A percentile compares a stretch with the other conserved stretches of the same genome.
phyloP scores from a whole-genome alignment of 2,888 invertebrate species.

The Aphrophora alni region DNA sequence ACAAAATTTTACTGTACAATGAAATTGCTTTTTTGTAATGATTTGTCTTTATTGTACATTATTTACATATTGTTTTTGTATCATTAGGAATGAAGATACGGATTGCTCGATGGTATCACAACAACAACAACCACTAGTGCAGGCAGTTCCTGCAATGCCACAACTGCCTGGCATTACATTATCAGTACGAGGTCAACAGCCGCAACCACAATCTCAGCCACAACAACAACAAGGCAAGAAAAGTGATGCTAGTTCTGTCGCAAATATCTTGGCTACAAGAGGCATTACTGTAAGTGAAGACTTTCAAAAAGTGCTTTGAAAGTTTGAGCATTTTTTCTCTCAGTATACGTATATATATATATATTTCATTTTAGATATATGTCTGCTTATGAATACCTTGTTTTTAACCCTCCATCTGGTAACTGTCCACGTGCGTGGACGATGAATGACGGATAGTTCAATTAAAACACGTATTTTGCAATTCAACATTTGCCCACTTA shows the following conservation, averaged over 20 bases:
- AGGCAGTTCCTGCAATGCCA: constrained; percentile 10
- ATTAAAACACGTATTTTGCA: no score
- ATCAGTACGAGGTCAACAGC: constrained; percentile 34
- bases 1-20: no score
- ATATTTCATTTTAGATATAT: no score
- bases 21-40: no score
- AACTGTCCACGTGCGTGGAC: no score
- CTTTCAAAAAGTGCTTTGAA: not conserved
- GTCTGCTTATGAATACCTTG: no score
- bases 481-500: no score
- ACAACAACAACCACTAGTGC: constrained; percentile 26
- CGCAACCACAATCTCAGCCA: not conserved
- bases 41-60: no score
- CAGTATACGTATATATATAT: not conserved
- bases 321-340: not conserved
- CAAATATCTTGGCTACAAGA: constrained; percentile 75
- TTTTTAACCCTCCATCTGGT: no score
- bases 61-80: no score
- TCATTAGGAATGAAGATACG: constrained; percentile 9
- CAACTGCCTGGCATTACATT: constrained; percentile 41
- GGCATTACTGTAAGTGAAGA: constrained; percentile 73
- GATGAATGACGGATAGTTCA: no score
- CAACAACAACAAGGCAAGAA: constrained; percentile 59
- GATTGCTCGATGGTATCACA: constrained; percentile 17
- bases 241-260: constrained; percentile 76